Evolutionary conservation across 1,140 invertebrate species (phyloP), one percentile per base, ranked within the genome.

Genomic region (Anastrepha obliqua): DNA sequence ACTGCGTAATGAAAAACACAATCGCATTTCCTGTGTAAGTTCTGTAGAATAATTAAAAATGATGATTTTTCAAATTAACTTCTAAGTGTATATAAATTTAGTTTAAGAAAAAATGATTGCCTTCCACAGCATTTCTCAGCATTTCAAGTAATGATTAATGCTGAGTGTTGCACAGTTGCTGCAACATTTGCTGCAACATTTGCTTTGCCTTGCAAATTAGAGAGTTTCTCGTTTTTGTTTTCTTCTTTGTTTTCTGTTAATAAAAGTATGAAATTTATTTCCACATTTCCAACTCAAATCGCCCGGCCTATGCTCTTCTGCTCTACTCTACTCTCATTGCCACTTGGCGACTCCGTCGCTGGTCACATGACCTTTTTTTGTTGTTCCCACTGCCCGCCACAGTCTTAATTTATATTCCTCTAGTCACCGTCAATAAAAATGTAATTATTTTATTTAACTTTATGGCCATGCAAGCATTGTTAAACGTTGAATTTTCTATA

Each of bases 361-460:
- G 8, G 1, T 65, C 64, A 65, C 20, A 7, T 65, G 64, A 39
- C 29, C 29, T 29, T 29, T 4, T 39, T 9, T 65, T 65, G 5
- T 65, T 65, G 20, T 20, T 65, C 29, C 2, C 13, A 58, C 55
- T 65, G 2, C 64, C 5, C n/a, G 17, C 29, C 29, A 29, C 29
- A 29, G 29, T 29, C 20, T 42, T 29, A 65, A 39, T 39, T 39
- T 11, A 29, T 65, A 20, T 65, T 11, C 29, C 29, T 65, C n/a
- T 3, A 65, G 64, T 39, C 64, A 65, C n/a, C 64, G 5, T 11
- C 29, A 65, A 39, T 65, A 65, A 65, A 65, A 42, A 29, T 65
- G 64, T 67, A 67, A 67, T 67, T 67, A 67, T 42, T 67, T 67
- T 39, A 67, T 67, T 67, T 67, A 67, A 39, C 9, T 67, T 67